Evolutionary conservation across 2,797 vertebrate genomes (phyloP).

Genomic region (Chromis chromis): DNA sequence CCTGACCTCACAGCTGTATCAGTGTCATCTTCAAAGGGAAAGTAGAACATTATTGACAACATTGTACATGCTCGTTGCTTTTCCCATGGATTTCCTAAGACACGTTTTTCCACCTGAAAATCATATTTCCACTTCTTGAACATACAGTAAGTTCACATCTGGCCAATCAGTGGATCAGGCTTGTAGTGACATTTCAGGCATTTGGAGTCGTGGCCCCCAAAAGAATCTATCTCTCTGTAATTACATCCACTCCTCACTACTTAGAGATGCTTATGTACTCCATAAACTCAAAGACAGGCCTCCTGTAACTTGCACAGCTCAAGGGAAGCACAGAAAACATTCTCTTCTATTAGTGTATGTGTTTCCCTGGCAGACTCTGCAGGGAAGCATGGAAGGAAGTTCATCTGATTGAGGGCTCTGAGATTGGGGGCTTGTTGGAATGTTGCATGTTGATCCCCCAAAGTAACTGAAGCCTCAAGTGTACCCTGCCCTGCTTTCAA

Average conservation of each 20-base stretch:
- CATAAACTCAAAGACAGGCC: slow-evolving; percentile 45
- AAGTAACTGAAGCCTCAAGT: slow-evolving; percentile 71
- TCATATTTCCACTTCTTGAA: slow-evolving; percentile 60
- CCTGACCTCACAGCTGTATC: slow-evolving; percentile 60
- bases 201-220: slow-evolving; percentile 46
- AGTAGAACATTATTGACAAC: slow-evolving; percentile 49
- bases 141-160: slow-evolving; percentile 68
- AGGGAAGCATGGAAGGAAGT: slow-evolving; percentile 66
- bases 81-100: slow-evolving; percentile 66
- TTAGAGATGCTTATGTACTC: slow-evolving; percentile 40
- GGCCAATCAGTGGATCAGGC: slow-evolving; percentile 68
- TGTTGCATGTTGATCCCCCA: slow-evolving; percentile 74
- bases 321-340: slow-evolving; percentile 45
- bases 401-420: slow-evolving; percentile 67
- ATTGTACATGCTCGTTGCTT: slow-evolving; percentile 40
- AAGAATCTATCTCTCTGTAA: slow-evolving; percentile 60
- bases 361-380: slow-evolving; percentile 37
- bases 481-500: slow-evolving; percentile 59
- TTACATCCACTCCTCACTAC: slow-evolving; percentile 47
- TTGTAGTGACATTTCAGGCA: slow-evolving; percentile 47
- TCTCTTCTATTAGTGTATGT: slow-evolving; percentile 42
- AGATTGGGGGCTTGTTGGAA: slow-evolving; percentile 70
- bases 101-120: slow-evolving; percentile 78
- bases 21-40: slow-evolving; percentile 68
- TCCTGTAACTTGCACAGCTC: slow-evolving; percentile 42